phyloP scores from a whole-genome alignment of 2,797 vertebrate genomes.

The Anguilla anguilla region DNA sequence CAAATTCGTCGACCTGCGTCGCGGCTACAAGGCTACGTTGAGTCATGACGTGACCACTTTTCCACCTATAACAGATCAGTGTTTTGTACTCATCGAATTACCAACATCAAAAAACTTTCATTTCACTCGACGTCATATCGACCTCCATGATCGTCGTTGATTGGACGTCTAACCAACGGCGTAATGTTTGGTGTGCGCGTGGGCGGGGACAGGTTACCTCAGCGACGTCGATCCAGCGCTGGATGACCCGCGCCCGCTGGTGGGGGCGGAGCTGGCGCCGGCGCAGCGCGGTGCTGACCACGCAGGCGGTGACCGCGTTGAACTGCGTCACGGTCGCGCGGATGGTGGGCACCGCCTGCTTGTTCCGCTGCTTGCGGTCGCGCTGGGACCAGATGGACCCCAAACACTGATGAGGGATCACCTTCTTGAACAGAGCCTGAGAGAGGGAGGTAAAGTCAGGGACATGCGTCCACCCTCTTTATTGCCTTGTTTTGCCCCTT shows the following conservation, averaged over 20 bases:
- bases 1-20: too few species aligned
- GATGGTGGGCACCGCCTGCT: constrained; percentile 84
- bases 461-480: neutral
- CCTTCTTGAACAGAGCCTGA: constrained; percentile 90
- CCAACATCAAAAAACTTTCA: too few species aligned
- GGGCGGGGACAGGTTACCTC: constrained; percentile 70
- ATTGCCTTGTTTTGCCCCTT: neutral
- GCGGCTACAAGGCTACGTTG: too few species aligned
- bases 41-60: too few species aligned
- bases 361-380: constrained; percentile 85
- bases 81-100: too few species aligned
- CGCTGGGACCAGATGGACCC: constrained; percentile 92
- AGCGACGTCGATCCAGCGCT: constrained; percentile 93
- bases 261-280: constrained; percentile 81
- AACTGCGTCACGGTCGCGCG: constrained; percentile 93
- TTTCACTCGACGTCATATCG: neutral
- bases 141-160: neutral
- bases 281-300: constrained; percentile 85
- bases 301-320: constrained; percentile 85
- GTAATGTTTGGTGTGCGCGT: neutral
- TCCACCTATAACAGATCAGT: too few species aligned
- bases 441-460: constrained; percentile 25
- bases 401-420: constrained; percentile 92
- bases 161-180: neutral
- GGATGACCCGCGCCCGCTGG: constrained; percentile 86